Evolutionary conservation across 2,888 invertebrate genomes (phyloP).

Genomic region (Thereva nobilitata): DNA sequence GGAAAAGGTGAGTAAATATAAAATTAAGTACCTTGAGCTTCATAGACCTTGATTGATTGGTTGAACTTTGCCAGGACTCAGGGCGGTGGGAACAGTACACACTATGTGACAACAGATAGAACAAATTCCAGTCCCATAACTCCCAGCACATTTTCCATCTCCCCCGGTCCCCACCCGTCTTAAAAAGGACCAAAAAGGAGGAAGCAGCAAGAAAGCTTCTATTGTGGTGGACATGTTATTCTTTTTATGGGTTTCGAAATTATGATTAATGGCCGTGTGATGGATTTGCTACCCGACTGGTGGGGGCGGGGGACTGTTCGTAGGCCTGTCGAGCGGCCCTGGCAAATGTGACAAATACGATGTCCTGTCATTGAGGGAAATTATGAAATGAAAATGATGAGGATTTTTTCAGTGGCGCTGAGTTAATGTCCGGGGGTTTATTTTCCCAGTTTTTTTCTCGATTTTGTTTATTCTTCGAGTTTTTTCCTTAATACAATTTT

Average conservation of each 20-base stretch:
- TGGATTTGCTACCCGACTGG: conserved; percentile 20
- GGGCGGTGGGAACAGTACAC: neutral
- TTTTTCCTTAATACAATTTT: too few species aligned
- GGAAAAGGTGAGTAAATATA: conserved; percentile 34
- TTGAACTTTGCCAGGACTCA: neutral
- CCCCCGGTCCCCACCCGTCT: neutral
- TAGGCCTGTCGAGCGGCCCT: conserved; percentile 8
- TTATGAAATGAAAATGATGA: conserved; percentile 22
- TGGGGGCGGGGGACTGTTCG: too few species aligned
- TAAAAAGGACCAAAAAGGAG: neutral
- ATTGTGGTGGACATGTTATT: conserved; percentile 30
- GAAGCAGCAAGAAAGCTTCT: conserved; percentile 1
- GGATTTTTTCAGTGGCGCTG: neutral
- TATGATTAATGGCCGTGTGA: conserved; percentile 40
- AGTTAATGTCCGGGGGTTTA: too few species aligned
- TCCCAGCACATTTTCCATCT: neutral
- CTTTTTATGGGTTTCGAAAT: conserved; percentile 32
- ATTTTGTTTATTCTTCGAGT: too few species aligned
- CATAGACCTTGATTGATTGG: conserved; percentile 16
- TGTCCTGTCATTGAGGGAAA: conserved; percentile 16
- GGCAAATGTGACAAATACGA: conserved; percentile 26
- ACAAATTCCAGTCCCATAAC: neutral
- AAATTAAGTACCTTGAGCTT: conserved; percentile 30
- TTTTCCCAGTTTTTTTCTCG: too few species aligned
- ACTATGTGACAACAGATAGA: conserved; percentile 13